Percentiles rank a stretch among this genome's conserved stretches.
phyloP scores from a whole-genome alignment of 2,797 vertebrate species.

The Smutsia temminckii region DNA sequence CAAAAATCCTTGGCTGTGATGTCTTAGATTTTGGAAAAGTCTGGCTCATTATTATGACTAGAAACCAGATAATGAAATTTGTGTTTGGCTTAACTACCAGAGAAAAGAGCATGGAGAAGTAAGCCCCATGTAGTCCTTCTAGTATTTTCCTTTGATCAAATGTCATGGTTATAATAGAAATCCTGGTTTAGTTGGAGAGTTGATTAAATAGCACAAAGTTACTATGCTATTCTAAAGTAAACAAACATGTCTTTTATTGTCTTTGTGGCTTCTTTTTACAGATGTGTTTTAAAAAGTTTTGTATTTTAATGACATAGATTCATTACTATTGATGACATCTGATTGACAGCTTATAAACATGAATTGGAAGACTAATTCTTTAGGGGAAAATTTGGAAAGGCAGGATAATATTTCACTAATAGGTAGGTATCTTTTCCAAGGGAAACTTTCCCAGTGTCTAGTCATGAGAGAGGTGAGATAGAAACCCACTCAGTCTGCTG shows the following conservation, averaged over 20 bases:
- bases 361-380: constrained; percentile 44
- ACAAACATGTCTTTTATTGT: constrained; percentile 9
- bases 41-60: constrained; percentile 48
- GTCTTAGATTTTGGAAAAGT: constrained; percentile 51
- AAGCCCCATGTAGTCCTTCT: constrained; percentile 59
- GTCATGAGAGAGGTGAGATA: background rate
- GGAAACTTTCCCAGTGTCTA: background rate
- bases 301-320: constrained; percentile 7
- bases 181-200: constrained; percentile 56
- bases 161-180: constrained; percentile 71
- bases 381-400: background rate
- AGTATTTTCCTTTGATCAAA: constrained; percentile 60
- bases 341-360: background rate
- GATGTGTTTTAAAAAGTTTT: background rate
- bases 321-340: background rate
- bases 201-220: constrained; percentile 20
- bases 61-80: constrained; percentile 74
- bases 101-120: constrained; percentile 74
- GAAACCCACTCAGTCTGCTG: background rate
- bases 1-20: constrained; percentile 39
- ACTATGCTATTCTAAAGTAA: constrained; percentile 32
- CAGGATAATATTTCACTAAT: background rate
- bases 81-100: constrained; percentile 82
- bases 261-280: constrained; percentile 17
- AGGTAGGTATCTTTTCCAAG: background rate